Percentiles rank a stretch among this genome's conserved stretches.
These are phyloP conservation scores for Drosophila truncata DNA, from an alignment of 1,140 invertebrate species.

Conservation along the genomic window DNA sequence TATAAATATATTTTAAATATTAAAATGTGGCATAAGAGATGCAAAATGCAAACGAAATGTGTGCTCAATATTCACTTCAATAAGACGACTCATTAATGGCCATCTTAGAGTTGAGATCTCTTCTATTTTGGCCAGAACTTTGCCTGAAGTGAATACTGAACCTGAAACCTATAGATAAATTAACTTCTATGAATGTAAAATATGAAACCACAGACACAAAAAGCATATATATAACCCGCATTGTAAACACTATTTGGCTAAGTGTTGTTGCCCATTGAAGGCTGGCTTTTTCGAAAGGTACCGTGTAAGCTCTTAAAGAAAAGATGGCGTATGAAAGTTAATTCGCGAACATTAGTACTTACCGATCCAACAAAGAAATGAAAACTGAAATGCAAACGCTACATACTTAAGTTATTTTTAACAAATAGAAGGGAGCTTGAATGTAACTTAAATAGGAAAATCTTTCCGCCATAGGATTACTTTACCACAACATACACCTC, in stretches of 20 bases:
- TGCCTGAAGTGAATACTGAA: constrained; percentile 34
- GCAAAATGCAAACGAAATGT: constrained; percentile 25
- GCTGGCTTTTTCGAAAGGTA: constrained; percentile 58
- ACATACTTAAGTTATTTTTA: constrained; percentile 51
- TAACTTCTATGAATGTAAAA: constrained; percentile 43
- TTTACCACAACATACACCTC: not conserved
- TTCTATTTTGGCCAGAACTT: not conserved
- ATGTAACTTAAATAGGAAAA: constrained; percentile 30
- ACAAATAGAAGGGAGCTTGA: constrained; percentile 19
- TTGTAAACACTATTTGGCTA: constrained; percentile 36
- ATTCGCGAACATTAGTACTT: constrained; percentile 48
- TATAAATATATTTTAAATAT: constrained; percentile 73
- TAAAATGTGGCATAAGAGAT: constrained; percentile 46
- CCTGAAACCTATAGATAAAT: constrained; percentile 17
- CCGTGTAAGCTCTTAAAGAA: constrained; percentile 4
- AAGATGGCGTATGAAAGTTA: constrained; percentile 12
- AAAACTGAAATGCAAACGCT: constrained; percentile 28
- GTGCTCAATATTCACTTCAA: constrained; percentile 43
- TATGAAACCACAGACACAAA: constrained; percentile 29
- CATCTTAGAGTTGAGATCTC: constrained; percentile 10
- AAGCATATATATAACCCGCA: constrained; percentile 25
- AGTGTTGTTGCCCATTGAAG: constrained; percentile 8
- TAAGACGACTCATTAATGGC: constrained; percentile 26
- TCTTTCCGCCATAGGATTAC: constrained; percentile 35
- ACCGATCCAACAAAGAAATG: constrained; percentile 18